Percentiles rank a stretch among this genome's conserved stretches.
phyloP scores from a whole-genome alignment of 1,140 invertebrate genomes.

The Cheumatopsyche charites region DNA sequence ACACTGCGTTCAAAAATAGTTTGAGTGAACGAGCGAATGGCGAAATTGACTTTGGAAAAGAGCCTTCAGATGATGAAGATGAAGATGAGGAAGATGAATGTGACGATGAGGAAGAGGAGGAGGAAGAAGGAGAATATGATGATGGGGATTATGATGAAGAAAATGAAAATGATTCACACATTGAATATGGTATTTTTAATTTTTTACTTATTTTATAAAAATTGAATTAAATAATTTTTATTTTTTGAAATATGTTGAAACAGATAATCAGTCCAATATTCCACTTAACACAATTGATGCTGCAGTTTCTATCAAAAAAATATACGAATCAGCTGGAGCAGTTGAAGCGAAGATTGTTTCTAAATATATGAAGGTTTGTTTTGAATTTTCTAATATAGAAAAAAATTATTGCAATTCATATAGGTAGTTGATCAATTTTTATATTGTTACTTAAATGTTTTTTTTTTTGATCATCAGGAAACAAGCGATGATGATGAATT shows the following conservation, averaged over 20 bases:
- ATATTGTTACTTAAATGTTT: too few species aligned
- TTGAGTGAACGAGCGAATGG: background rate
- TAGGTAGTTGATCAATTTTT: too few species aligned
- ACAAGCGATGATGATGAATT: slow-evolving; percentile 19
- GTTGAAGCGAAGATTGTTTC: slow-evolving; percentile 1
- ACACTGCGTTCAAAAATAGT: background rate
- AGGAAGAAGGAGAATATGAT: slow-evolving; percentile 7
- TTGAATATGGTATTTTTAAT: background rate
- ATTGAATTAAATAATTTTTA: background rate
- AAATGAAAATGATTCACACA: background rate
- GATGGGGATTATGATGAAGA: background rate
- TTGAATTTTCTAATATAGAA: background rate
- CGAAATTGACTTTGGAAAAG: slow-evolving; percentile 23
- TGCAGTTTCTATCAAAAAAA: too few species aligned
- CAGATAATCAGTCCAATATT: too few species aligned
- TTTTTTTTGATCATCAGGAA: background rate
- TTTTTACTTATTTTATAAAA: background rate
- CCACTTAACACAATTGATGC: too few species aligned
- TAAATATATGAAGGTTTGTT: slow-evolving; percentile 8
- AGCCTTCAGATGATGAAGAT: slow-evolving; percentile 23
- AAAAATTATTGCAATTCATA: too few species aligned
- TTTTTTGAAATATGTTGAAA: too few species aligned
- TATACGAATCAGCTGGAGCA: background rate
- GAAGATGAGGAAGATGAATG: slow-evolving; percentile 13
- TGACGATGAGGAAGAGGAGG: slow-evolving; percentile 7